Conservation (phyloP, 2,113 vertebrate genomes). For the Enhydra lutris region DNA sequence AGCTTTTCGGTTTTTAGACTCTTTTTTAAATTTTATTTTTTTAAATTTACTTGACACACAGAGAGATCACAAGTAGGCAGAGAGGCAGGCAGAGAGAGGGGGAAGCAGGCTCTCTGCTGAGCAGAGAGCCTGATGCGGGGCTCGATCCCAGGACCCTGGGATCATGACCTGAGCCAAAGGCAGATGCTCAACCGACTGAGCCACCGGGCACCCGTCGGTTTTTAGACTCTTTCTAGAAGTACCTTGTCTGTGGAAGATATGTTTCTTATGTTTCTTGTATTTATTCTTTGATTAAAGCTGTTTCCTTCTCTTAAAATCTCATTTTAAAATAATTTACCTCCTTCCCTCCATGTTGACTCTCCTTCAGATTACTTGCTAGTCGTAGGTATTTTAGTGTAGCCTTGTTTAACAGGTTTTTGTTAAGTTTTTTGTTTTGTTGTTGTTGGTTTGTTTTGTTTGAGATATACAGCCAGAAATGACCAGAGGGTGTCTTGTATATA, state of each 20-base stretch:
- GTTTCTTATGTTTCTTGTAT: not conserved
- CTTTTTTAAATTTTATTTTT: not conserved
- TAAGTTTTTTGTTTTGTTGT: not conserved
- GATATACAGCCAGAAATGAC: not conserved
- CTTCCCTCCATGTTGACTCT: not conserved
- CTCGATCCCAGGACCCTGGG: no score
- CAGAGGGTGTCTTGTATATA: not conserved
- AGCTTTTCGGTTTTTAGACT: not conserved
- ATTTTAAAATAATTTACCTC: conserved; percentile 11
- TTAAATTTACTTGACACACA: no score
- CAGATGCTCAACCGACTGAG: no score
- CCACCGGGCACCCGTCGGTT: not conserved
- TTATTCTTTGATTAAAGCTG: not conserved
- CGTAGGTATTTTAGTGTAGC: not conserved
- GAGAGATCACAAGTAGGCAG: no score
- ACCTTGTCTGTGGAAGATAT: not conserved
- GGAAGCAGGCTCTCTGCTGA: fast-evolving
- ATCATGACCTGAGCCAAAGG: no score
- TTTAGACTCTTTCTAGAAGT: not conserved
- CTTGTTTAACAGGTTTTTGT: not conserved
- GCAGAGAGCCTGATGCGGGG: fast-evolving
- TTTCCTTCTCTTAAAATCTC: not conserved
- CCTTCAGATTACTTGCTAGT: not conserved
- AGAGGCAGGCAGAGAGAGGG: no score
- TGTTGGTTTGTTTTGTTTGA: not conserved